Base-by-base conservation (phyloP, 2,888 invertebrate genomes). In the Mythimna impura region DNA sequence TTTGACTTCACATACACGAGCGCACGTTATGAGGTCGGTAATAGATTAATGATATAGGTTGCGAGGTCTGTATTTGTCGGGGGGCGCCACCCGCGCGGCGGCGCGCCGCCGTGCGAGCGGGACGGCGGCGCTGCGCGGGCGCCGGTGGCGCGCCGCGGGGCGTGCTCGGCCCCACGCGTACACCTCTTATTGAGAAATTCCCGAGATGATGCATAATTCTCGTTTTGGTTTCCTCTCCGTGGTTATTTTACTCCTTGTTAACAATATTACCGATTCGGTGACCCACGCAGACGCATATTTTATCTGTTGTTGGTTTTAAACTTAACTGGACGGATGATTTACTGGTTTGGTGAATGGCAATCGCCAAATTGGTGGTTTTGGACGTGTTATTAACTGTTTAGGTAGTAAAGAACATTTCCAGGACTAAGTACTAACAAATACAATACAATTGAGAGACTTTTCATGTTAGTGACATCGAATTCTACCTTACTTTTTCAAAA, bases 11-110 rank as follows among this genome's bases (percentile, higher is more conserved):
- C 91, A 91, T 91, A 89, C 92, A 91, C 91, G 90, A 92, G 92
- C 91, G 91, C 91, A 91, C 90, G 91, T 88, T 91, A 91, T 91
- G 90, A 89, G 88, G 88, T 86, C 84, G 87, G 93, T 95, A 95
- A 96, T 96, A 96, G 95, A 95, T 96, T 95, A 96, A 96, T 95
- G 95, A 95, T 95, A 95, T 92, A 91, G 94, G 92, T 91, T 92
- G 92, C 89, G 89, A 92, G 91, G 90, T 91, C 92, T 93, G 94
- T 91, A 89, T 93, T 93, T 93, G 86, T 84, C 90, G 88, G 88
- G 83, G 90, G 89, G 90, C 90, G 87, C 90, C 86, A 86, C 86
- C 86, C 90, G 90, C 89, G 88, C 88, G 86, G 87, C 40, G 75
- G 66, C 78, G 74, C 30, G 30, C 30, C 75, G 80, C 73, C 71